A percentile compares a stretch with the other conserved stretches of the same genome.
Conservation (phyloP, 2,888 invertebrate genomes). For the Boloria euphrosyne region DNA sequence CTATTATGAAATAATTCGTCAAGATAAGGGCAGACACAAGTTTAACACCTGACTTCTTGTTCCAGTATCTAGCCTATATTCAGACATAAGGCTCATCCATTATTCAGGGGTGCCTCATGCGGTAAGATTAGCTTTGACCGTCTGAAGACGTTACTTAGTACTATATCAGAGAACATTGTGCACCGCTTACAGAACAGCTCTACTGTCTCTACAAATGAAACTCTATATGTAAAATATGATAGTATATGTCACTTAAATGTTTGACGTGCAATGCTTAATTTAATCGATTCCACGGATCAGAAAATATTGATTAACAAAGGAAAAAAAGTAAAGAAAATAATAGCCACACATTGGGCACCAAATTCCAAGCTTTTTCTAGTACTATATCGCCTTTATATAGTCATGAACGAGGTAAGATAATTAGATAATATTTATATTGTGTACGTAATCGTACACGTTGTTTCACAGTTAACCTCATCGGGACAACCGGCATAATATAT, state of each 20-base stretch:
- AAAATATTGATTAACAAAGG: background rate
- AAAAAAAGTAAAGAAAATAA: background rate
- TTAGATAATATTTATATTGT: too few species aligned
- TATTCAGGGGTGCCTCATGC: slow-evolving; percentile 36
- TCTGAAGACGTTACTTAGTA: slow-evolving; percentile 29
- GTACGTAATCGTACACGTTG: too few species aligned
- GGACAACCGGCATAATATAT: too few species aligned
- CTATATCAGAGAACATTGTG: slow-evolving; percentile 17
- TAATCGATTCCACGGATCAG: background rate
- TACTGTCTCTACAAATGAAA: background rate
- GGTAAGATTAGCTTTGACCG: slow-evolving; percentile 35
- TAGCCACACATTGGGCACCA: background rate
- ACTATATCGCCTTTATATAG: too few species aligned
- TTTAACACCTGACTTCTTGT: slow-evolving; percentile 30
- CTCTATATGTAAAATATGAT: background rate
- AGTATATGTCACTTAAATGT: too few species aligned
- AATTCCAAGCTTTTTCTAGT: background rate
- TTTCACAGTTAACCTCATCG: too few species aligned
- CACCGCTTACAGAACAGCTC: background rate
- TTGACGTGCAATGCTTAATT: too few species aligned
- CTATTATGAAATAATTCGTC: slow-evolving; percentile 21
- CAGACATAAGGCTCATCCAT: slow-evolving; percentile 34
- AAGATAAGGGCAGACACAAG: slow-evolving; percentile 18
- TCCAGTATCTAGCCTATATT: slow-evolving; percentile 23
- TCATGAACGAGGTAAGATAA: too few species aligned